Conservation (phyloP, 2,797 vertebrate genomes). For the Melanotaenia boesemani region DNA sequence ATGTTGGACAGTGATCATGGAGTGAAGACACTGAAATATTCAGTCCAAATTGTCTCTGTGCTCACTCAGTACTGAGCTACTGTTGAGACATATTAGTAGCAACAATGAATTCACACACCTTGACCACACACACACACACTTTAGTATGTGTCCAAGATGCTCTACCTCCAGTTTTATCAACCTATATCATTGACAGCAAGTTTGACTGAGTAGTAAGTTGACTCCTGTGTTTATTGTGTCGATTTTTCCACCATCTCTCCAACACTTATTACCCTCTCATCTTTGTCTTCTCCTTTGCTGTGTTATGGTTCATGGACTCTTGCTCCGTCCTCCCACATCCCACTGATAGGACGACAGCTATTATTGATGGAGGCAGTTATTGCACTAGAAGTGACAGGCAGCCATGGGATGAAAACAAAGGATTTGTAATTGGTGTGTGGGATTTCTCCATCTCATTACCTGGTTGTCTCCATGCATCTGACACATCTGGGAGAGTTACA, state of each 20-base stretch:
- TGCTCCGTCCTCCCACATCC: slow-evolving; percentile 28
- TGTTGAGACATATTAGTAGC: slow-evolving; percentile 54
- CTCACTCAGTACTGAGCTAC: slow-evolving; percentile 45
- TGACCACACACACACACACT: slow-evolving; percentile 30
- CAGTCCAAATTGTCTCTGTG: slow-evolving; percentile 50
- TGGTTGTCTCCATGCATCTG: slow-evolving; percentile 35
- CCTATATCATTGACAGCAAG: background rate
- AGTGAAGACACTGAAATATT: slow-evolving; percentile 70
- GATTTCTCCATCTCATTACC: slow-evolving; percentile 63
- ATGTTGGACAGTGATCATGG: slow-evolving; percentile 49
- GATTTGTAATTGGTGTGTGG: slow-evolving; percentile 54
- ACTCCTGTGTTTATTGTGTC: slow-evolving; percentile 21
- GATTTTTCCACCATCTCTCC: slow-evolving; percentile 12
- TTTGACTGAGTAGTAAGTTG: slow-evolving; percentile 8
- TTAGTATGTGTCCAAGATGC: background rate
- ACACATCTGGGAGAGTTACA: slow-evolving; percentile 42
- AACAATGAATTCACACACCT: slow-evolving; percentile 49
- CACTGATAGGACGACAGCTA: slow-evolving; percentile 26
- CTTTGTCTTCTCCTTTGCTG: slow-evolving; percentile 25
- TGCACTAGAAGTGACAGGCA: slow-evolving; percentile 57
- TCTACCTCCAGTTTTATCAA: slow-evolving; percentile 26
- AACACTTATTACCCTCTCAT: slow-evolving; percentile 44
- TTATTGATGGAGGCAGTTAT: slow-evolving; percentile 43
- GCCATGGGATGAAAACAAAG: slow-evolving; percentile 47
- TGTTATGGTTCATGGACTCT: slow-evolving; percentile 39